Base-by-base conservation (phyloP, 2,797 vertebrate genomes). In the Taenioides sp. region DNA sequence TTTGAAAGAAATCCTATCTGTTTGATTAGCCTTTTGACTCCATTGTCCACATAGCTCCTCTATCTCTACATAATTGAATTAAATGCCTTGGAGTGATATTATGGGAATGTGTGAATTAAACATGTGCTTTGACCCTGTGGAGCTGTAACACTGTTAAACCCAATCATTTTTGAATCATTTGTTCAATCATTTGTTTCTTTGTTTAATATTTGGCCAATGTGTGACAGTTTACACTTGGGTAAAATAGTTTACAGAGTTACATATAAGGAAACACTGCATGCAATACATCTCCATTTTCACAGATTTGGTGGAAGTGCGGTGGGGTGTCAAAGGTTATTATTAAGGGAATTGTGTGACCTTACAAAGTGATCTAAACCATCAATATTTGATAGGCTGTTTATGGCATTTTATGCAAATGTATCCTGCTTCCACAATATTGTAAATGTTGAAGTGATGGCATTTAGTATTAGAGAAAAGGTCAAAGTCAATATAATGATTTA, bases 1-100 rank as follows among this genome's bases (percentile, higher is more conserved):
- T 89, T 81, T 75, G 77, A 80, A 70, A 76, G 72, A 84, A 91
- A 87, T 80, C 71, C 70, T 82, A 80, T 89, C 82, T 83, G 77
- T 87, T 83, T 86, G 80, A 86, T 86, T 87, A 80, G 81, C 75
- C 78, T 74, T 77, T 82, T 77, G 68, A 82, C 86, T 80, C 71
- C 70, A 52, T 69, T 64, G 72, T 66, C 78, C 77, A 80, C 67
- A 67, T 43, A 49, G 78, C 10, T 5, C 50, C 76, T 22, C 67
- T 71, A 55, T 65, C 71, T 58, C 60, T 9, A 72, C 50, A 20
- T 78, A 78, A 78, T 78, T 84, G 64, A 84, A 79, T 82, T 67
- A 60, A 40, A 37, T 79, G 59, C 78, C 72, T 74, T 71, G 37
- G 54, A 63, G 60, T 65, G 52, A 77, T 81, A 60, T 70, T 61